Percentiles rank a stretch among this genome's conserved stretches.
These are phyloP conservation scores for Microtus montanus DNA, from an alignment of 2,113 vertebrate species.

Conservation along the genomic window DNA sequence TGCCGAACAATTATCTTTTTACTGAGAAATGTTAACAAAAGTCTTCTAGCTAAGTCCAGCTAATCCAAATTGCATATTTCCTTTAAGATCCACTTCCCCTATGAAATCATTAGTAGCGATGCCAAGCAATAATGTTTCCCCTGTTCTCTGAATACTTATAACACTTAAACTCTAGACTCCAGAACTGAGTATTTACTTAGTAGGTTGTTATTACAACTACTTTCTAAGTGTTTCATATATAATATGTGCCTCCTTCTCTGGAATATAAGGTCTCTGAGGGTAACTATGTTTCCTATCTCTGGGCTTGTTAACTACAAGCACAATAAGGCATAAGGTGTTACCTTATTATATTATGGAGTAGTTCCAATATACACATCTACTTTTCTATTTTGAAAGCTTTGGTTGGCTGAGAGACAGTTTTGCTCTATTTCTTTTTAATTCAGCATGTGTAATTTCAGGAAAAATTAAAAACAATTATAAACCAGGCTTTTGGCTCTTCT, in stretches of 20 bases:
- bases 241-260: constrained; percentile 37
- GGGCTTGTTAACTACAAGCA: constrained; percentile 26
- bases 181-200: constrained; percentile 25
- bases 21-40: constrained; percentile 23
- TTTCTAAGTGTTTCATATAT: constrained; percentile 31
- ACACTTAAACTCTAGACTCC: background rate
- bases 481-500: constrained; percentile 40
- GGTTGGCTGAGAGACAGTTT: constrained; percentile 37
- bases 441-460: constrained; percentile 1
- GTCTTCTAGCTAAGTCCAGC: constrained; percentile 18
- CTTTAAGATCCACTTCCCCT: constrained; percentile 11
- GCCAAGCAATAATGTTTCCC: constrained; percentile 31
- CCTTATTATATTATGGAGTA: constrained; percentile 4
- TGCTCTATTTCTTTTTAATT: constrained; percentile 43
- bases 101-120: constrained; percentile 37
- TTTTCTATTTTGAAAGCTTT: constrained; percentile 38
- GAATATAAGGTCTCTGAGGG: constrained; percentile 15
- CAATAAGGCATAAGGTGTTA: constrained; percentile 1
- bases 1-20: constrained; percentile 46
- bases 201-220: constrained; percentile 56
- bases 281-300: constrained; percentile 27
- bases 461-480: constrained; percentile 39
- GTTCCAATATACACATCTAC: constrained; percentile 24
- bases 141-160: constrained; percentile 25
- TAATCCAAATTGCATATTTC: constrained; percentile 53